Percentiles rank a stretch among this genome's conserved stretches.
phyloP scores from a whole-genome alignment of 2,797 vertebrate genomes.

The Diplodus sargus region DNA sequence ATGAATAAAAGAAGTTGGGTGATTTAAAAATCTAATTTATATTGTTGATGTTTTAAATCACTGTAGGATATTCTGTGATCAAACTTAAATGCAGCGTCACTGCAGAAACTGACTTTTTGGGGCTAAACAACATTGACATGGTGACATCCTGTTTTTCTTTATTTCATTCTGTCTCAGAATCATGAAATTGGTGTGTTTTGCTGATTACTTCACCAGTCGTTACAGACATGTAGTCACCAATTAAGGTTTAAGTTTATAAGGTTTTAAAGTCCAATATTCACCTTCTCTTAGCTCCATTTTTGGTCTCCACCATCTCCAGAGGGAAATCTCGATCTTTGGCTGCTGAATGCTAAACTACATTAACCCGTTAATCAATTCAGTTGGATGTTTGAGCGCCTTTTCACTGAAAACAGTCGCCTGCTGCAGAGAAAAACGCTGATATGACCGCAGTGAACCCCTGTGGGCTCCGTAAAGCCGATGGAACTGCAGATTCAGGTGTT shows the following conservation, averaged over 20 bases:
- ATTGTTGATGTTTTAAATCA: slow-evolving; percentile 1
- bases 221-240: too few relatives aligned
- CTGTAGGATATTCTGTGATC: background rate
- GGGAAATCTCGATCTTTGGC: background rate
- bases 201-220: too few relatives aligned
- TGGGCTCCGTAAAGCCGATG: background rate
- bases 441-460: background rate
- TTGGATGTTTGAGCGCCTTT: background rate
- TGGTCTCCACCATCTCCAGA: background rate
- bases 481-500: background rate
- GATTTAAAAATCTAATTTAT: background rate
- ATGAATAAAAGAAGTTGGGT: background rate
- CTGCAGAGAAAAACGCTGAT: background rate
- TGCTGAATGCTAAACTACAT: background rate
- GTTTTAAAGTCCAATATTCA: background rate
- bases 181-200: too few relatives aligned
- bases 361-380: background rate
- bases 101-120: background rate
- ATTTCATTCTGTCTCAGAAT: too few relatives aligned
- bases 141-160: too few relatives aligned
- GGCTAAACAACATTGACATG: background rate
- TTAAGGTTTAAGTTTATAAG: too few relatives aligned
- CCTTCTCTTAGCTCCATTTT: background rate
- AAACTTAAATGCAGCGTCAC: slow-evolving; percentile 2
- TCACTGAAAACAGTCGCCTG: background rate